Percentiles rank a stretch among this genome's conserved stretches.
phyloP scores from a whole-genome alignment of 64 coral and sea anemone species.

The Montipora sp. region DNA sequence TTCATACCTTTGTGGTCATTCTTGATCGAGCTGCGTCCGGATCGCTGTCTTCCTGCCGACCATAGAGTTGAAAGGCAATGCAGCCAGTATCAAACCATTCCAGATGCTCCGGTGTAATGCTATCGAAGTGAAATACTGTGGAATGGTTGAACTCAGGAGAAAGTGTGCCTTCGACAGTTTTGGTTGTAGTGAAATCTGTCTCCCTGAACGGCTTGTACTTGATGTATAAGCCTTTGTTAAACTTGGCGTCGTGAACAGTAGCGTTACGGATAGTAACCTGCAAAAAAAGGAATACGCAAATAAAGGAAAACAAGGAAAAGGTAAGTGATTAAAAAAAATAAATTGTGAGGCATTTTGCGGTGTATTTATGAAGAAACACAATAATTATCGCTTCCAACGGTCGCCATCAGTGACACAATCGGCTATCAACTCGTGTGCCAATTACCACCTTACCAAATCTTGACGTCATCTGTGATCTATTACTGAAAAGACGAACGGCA shows the following conservation, averaged over 20 bases:
- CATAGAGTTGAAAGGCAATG: slow-evolving; percentile 88
- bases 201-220: slow-evolving; percentile 80
- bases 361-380: too few species aligned
- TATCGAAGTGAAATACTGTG: slow-evolving; percentile 74
- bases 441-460: too few species aligned
- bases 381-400: too few species aligned
- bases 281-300: not conserved
- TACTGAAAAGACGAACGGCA: too few species aligned
- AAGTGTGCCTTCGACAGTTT: slow-evolving; percentile 61
- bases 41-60: slow-evolving; percentile 81
- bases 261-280: slow-evolving; percentile 92
- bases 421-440: too few species aligned
- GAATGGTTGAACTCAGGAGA: slow-evolving; percentile 94
- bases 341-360: too few species aligned
- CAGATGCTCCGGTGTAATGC: slow-evolving; percentile 72
- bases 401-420: too few species aligned
- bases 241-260: slow-evolving; percentile 84
- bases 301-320: not conserved
- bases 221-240: slow-evolving; percentile 90
- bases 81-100: slow-evolving; percentile 98
- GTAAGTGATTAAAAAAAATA: not conserved
- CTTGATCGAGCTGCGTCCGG: slow-evolving; percentile 77
- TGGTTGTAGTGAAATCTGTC: slow-evolving; percentile 75
- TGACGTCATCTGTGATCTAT: too few species aligned
- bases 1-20: slow-evolving; percentile 96